These are phyloP conservation scores for Anorthoa munda DNA, from an alignment of 2,888 invertebrate species.

Conservation along the genomic window DNA sequence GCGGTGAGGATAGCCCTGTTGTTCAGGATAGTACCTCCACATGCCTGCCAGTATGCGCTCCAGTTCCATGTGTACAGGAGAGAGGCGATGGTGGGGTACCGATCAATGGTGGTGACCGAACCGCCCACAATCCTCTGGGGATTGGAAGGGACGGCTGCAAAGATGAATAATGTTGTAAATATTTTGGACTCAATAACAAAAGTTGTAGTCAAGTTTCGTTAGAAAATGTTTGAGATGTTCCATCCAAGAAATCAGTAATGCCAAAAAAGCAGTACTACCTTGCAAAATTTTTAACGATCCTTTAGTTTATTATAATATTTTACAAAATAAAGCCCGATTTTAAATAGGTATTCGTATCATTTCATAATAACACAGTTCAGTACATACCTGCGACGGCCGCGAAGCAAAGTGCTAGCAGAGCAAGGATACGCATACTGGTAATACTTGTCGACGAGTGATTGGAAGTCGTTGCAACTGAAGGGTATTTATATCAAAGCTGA, in stretches of 20 bases:
- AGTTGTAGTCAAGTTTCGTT: not conserved
- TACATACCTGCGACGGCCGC: slow-evolving; percentile 43
- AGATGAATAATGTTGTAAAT: not conserved
- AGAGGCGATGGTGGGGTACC: slow-evolving; percentile 59
- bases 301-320: no score
- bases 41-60: slow-evolving; percentile 49
- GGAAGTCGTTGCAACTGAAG: not conserved
- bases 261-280: no score
- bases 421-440: slow-evolving; percentile 33
- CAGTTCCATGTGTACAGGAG: slow-evolving; percentile 59
- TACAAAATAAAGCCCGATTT: no score
- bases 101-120: slow-evolving; percentile 64
- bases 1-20: slow-evolving; percentile 66
- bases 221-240: no score
- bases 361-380: not conserved
- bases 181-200: not conserved
- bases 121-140: slow-evolving; percentile 73
- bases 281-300: no score
- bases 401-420: slow-evolving; percentile 38
- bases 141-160: slow-evolving; percentile 55
- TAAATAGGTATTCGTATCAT: no score
- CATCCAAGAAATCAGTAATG: no score
- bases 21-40: slow-evolving; percentile 70
- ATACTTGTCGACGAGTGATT: slow-evolving; percentile 9
- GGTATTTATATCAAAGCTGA: slow-evolving; percentile 26